Conservation (phyloP, 2,113 vertebrate genomes). For the Eubucco bourcierii region DNA sequence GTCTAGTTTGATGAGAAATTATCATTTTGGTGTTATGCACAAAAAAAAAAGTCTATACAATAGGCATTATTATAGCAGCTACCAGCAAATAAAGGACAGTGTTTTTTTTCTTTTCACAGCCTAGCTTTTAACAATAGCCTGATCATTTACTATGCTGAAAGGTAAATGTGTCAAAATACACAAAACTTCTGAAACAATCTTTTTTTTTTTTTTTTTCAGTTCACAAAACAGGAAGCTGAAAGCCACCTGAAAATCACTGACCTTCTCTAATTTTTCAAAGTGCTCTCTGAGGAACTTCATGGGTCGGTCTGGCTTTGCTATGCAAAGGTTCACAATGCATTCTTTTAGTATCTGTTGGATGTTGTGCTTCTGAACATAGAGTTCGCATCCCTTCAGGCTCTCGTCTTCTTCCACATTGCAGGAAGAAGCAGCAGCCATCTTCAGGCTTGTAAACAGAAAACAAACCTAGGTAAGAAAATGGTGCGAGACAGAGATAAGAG, state of each 20-base stretch:
- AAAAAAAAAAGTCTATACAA: not conserved
- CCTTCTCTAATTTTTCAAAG: slow-evolving; percentile 98
- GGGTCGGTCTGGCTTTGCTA: slow-evolving; percentile 92
- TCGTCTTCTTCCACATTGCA: slow-evolving; percentile 90
- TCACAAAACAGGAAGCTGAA: not conserved
- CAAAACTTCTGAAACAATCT: not conserved
- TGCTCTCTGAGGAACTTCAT: slow-evolving; percentile 96
- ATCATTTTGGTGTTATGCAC: not conserved
- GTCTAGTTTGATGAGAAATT: not conserved
- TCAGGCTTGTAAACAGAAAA: slow-evolving; percentile 69
- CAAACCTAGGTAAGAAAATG: slow-evolving; percentile 53
- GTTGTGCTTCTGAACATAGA: slow-evolving; percentile 94
- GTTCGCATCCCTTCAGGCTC: slow-evolving; percentile 92
- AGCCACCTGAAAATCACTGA: slow-evolving; percentile 70
- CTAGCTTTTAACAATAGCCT: not conserved
- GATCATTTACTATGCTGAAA: not conserved
- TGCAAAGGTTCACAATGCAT: slow-evolving; percentile 94
- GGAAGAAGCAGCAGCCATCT: slow-evolving; percentile 89
- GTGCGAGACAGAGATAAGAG: not conserved
- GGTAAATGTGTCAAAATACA: not conserved
- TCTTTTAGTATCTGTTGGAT: slow-evolving; percentile 96
- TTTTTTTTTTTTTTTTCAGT: not conserved
- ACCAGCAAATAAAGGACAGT: not conserved
- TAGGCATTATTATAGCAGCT: not conserved
- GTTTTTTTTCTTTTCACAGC: not conserved